These are phyloP conservation scores for Megatriorchis doriae DNA, from an alignment of 2,113 vertebrate genomes.

Conservation along the genomic window DNA sequence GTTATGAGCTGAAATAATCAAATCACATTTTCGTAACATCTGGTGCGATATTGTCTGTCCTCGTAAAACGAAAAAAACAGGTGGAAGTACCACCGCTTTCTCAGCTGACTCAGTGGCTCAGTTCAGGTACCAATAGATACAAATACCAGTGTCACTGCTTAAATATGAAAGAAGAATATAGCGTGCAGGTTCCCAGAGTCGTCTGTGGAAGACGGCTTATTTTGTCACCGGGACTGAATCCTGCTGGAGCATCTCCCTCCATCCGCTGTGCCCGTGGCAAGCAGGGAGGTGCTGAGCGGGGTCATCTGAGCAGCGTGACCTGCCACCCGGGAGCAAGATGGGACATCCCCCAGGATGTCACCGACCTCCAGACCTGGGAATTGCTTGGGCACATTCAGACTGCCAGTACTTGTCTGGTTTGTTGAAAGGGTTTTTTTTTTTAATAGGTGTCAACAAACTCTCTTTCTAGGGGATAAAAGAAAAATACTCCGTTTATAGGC, in stretches of 20 bases:
- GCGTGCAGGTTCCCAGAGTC: neutral
- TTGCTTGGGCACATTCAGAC: neutral
- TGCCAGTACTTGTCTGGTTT: neutral
- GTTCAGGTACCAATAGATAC: neutral
- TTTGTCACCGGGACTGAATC: neutral
- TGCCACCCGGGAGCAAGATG: neutral
- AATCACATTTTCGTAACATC: neutral
- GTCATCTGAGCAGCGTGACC: fast-evolving
- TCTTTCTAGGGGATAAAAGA: neutral
- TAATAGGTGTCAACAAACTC: neutral
- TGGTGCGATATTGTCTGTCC: neutral
- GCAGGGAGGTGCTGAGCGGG: neutral
- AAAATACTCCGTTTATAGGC: neutral
- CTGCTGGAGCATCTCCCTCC: neutral
- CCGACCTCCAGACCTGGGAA: neutral
- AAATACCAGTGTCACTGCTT: neutral
- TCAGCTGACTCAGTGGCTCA: neutral
- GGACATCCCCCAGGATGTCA: fast-evolving
- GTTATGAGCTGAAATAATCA: neutral
- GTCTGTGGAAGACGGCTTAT: neutral
- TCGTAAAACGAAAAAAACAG: neutral
- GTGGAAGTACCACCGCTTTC: fast-evolving
- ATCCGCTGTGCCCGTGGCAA: fast-evolving
- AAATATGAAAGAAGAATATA: neutral
- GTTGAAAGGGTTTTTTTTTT: neutral